Evolutionary conservation across 2,797 vertebrate species (phyloP).

Genomic region (Syngnathus acus): DNA sequence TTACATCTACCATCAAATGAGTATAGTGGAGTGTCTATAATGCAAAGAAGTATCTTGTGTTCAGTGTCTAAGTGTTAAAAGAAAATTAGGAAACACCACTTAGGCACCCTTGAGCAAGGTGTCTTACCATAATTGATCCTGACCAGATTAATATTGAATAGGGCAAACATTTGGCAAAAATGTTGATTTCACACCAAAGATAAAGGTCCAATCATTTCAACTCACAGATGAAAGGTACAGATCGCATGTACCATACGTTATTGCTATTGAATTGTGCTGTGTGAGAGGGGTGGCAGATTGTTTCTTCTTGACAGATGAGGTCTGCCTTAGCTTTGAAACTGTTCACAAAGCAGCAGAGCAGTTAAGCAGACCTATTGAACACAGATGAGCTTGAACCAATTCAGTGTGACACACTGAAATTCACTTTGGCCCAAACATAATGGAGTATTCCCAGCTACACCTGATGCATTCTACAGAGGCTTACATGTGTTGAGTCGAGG

Average conservation of each 20-base stretch:
- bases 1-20: no score
- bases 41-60: not conserved
- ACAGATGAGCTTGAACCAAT: conserved; percentile 64
- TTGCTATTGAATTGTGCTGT: conserved; percentile 40
- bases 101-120: not conserved
- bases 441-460: conserved; percentile 57
- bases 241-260: conserved; percentile 29
- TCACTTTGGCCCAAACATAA: conserved; percentile 57
- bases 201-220: conserved; percentile 1
- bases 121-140: not conserved
- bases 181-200: not conserved
- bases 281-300: conserved; percentile 51
- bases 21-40: not conserved
- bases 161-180: not conserved
- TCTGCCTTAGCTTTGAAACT: conserved; percentile 60
- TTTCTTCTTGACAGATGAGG: conserved; percentile 64
- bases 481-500: conserved; percentile 26
- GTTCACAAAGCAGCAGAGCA: conserved; percentile 59
- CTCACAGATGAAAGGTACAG: conserved; percentile 20
- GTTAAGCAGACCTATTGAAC: conserved; percentile 66
- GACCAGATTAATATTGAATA: not conserved
- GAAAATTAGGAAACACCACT: not conserved
- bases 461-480: conserved; percentile 52
- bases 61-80: not conserved
- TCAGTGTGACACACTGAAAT: conserved; percentile 60